A percentile compares a stretch with the other conserved stretches of the same genome.
Conservation (phyloP, 2,888 invertebrate genomes). For the Lasioglossum oenotherae region DNA sequence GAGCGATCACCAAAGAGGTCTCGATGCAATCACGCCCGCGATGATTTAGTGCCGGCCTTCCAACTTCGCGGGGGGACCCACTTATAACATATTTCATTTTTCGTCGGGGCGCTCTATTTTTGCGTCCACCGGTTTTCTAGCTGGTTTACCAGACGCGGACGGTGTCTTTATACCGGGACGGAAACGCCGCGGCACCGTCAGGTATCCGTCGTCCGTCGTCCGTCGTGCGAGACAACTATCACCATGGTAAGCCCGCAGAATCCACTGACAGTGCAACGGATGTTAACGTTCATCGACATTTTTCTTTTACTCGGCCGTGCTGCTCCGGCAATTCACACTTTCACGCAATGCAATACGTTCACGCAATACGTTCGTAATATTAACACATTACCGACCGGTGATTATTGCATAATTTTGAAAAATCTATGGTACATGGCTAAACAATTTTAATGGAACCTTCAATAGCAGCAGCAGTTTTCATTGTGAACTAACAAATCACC, state of each 20-base stretch:
- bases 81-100: conserved; percentile 84
- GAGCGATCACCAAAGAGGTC: conserved; percentile 1
- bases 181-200: conserved; percentile 78
- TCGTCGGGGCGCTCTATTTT: conserved; percentile 81
- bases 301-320: neutral
- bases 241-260: conserved; percentile 79
- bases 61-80: conserved; percentile 59
- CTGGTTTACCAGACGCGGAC: conserved; percentile 79
- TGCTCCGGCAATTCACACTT: neutral
- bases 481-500: no score
- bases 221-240: conserved; percentile 77
- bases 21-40: conserved; percentile 3
- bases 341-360: no score
- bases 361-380: no score
- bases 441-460: no score
- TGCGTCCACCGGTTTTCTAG: conserved; percentile 81
- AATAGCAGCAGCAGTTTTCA: no score
- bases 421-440: no score
- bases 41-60: conserved; percentile 62
- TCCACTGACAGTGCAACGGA: neutral
- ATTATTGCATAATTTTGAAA: no score
- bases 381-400: no score
- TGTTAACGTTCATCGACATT: neutral
- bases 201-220: conserved; percentile 79
- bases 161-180: conserved; percentile 82